Evolutionary conservation across 2,797 vertebrate species (phyloP).

Genomic region (Labeo calbasu): DNA sequence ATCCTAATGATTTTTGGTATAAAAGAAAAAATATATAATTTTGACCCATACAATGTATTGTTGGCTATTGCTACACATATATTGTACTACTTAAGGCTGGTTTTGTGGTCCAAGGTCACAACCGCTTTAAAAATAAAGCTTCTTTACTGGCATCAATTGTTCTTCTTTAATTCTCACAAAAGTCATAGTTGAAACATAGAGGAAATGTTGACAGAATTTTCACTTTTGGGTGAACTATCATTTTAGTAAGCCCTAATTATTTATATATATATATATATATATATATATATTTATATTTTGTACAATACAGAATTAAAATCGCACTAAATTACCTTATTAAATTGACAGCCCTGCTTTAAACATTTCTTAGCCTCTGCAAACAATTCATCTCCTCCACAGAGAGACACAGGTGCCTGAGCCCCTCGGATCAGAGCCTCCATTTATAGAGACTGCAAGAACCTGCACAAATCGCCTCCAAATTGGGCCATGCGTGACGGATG

Average conservation of each 20-base stretch:
- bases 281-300: no score
- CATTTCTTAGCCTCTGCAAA: constrained; percentile 52
- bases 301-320: background rate
- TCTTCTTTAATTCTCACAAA: no score
- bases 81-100: no score
- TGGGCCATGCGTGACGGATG: constrained; percentile 68
- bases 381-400: constrained; percentile 58
- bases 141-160: no score
- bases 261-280: no score
- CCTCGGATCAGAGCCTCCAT: constrained; percentile 58
- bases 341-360: background rate
- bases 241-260: background rate
- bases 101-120: no score
- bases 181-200: background rate
- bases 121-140: no score
- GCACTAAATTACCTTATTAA: background rate
- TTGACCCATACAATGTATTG: no score
- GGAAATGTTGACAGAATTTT: background rate
- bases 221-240: background rate
- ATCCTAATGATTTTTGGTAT: no score
- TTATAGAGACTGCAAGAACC: constrained; percentile 55
- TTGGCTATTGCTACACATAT: no score
- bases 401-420: constrained; percentile 34
- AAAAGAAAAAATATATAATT: no score
- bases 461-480: constrained; percentile 69